Conservation (phyloP, 2,888 invertebrate species). For the Mycalesis mineus region DNA sequence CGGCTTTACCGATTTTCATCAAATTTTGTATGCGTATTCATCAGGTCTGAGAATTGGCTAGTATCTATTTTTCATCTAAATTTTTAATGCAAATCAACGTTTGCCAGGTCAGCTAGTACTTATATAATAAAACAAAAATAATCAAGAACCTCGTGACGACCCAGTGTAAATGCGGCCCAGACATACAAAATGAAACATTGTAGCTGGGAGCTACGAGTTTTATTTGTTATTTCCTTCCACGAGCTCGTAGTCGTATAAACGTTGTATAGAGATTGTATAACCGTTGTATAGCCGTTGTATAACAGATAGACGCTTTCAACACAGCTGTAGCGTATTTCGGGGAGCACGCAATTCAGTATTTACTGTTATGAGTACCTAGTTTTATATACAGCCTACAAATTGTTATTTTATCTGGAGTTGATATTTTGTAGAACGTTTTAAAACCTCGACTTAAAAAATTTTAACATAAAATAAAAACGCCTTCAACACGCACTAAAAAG, state of each 20-base stretch:
- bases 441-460: too few species aligned
- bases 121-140: too few species aligned
- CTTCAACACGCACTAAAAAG: too few species aligned
- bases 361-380: background rate
- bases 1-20: too few species aligned
- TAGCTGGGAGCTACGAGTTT: conserved; percentile 7
- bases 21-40: too few species aligned
- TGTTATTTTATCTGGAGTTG: background rate
- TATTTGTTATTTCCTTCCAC: conserved; percentile 14
- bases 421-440: too few species aligned
- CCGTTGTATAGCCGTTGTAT: conserved; percentile 7
- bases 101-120: too few species aligned
- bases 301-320: conserved; percentile 4
- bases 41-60: too few species aligned
- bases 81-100: too few species aligned
- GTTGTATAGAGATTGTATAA: background rate
- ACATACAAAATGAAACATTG: conserved; percentile 18
- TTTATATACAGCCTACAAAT: background rate
- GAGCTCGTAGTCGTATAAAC: background rate
- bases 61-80: too few species aligned
- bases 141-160: background rate
- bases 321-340: background rate
- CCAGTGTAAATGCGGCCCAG: conserved; percentile 13
- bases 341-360: conserved; percentile 1
- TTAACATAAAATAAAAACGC: too few species aligned